Percentiles rank a stretch among this genome's conserved stretches.
phyloP scores from a whole-genome alignment of 2,797 vertebrate genomes.

The Austrolebias charrua region DNA sequence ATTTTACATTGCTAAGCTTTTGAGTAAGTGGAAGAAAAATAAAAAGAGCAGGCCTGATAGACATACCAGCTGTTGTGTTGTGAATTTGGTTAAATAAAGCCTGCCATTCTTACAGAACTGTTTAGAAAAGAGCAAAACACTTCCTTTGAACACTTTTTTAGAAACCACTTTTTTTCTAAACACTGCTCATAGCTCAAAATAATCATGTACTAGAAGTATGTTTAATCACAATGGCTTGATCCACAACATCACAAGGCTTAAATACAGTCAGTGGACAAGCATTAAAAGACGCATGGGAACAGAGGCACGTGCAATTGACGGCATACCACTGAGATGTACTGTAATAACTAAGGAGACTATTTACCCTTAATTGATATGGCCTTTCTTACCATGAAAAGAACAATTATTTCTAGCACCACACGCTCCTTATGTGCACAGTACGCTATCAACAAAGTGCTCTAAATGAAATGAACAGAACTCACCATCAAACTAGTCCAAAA shows the following conservation, averaged over 20 bases:
- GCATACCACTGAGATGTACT: slow-evolving; percentile 78
- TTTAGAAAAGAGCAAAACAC: slow-evolving; percentile 60
- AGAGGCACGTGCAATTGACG: slow-evolving; percentile 62
- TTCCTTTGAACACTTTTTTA: slow-evolving; percentile 54
- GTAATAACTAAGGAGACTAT: slow-evolving; percentile 83
- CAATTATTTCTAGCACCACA: slow-evolving; percentile 80
- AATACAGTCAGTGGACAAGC: slow-evolving; percentile 56
- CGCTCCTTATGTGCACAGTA: slow-evolving; percentile 79
- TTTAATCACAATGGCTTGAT: slow-evolving; percentile 62
- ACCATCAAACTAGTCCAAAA: slow-evolving; percentile 63
- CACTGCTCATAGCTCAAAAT: slow-evolving; percentile 54
- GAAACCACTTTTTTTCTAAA: slow-evolving; percentile 1
- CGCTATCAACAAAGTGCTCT: slow-evolving; percentile 80
- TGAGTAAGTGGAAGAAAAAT: slow-evolving; percentile 44
- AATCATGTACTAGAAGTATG: slow-evolving; percentile 57
- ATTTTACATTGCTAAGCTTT: slow-evolving; percentile 50
- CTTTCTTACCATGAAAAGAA: slow-evolving; percentile 85
- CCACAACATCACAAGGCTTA: slow-evolving; percentile 66
- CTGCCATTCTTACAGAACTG: slow-evolving; percentile 45
- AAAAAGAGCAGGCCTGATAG: slow-evolving; percentile 45
- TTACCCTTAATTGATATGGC: slow-evolving; percentile 86
- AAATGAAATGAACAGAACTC: slow-evolving; percentile 78
- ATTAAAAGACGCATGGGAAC: slow-evolving; percentile 22
- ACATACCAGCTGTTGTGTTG: slow-evolving; percentile 48
- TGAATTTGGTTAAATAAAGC: slow-evolving; percentile 63